Conservation (phyloP, 1,140 invertebrate species). For the Cherax quadricarinatus region DNA sequence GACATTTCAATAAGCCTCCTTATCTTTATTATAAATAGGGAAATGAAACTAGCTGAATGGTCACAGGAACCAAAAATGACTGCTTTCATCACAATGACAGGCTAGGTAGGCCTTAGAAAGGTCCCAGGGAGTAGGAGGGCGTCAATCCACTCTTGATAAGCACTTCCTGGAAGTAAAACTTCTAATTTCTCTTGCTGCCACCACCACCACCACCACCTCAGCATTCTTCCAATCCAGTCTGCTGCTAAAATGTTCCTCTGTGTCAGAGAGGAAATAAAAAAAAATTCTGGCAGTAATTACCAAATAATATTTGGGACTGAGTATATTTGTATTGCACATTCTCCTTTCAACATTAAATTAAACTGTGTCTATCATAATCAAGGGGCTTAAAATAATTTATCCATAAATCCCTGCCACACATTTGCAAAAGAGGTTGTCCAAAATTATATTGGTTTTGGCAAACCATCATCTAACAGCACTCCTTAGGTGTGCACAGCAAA, state of each 20-base stretch:
- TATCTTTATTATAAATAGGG: constrained; percentile 50
- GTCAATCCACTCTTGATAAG: constrained; percentile 52
- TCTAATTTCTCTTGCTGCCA: constrained; percentile 39
- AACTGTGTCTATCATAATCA: constrained; percentile 60
- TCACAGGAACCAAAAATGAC: constrained; percentile 58
- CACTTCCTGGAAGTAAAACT: constrained; percentile 28
- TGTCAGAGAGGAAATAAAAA: constrained; percentile 35
- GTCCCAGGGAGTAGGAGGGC: constrained; percentile 30
- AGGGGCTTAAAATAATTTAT: constrained; percentile 61
- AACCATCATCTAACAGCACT: constrained; percentile 26
- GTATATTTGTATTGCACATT: constrained; percentile 68
- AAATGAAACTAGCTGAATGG: constrained; percentile 31
- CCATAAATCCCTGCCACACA: constrained; percentile 44
- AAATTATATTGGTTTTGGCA: constrained; percentile 41
- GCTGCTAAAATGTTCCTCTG: constrained; percentile 19
- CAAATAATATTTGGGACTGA: constrained; percentile 40
- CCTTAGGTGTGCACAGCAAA: constrained; percentile 42
- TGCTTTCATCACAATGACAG: constrained; percentile 50
- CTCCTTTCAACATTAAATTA: constrained; percentile 63
- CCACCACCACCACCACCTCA: constrained; percentile 66
- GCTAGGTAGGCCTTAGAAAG: constrained; percentile 55
- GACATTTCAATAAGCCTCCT: constrained; percentile 48
- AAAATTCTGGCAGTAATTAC: constrained; percentile 33
- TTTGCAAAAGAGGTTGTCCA: constrained; percentile 49
- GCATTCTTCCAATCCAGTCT: constrained; percentile 35